A percentile compares a stretch with the other conserved stretches of the same genome.
These are phyloP conservation scores for Lithobates pipiens DNA, from an alignment of 2,797 vertebrate genomes.

Conservation along the genomic window DNA sequence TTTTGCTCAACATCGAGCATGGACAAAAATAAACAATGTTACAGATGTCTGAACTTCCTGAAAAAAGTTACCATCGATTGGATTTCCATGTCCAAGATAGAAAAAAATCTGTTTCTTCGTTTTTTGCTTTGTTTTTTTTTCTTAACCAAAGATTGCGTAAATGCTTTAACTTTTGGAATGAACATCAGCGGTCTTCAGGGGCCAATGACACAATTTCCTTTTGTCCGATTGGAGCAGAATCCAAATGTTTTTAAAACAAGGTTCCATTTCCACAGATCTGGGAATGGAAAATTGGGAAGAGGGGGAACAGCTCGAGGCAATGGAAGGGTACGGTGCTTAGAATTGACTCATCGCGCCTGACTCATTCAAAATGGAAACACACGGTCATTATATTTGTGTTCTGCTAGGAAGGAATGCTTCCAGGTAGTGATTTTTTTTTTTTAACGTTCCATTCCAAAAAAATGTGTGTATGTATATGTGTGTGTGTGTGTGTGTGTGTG, in stretches of 20 bases:
- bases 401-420: slow-evolving; percentile 2
- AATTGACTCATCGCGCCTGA: slow-evolving; percentile 44
- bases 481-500: too few relatives aligned
- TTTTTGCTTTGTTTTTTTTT: not conserved
- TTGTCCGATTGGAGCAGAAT: slow-evolving; percentile 36
- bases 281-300: slow-evolving; percentile 48
- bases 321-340: slow-evolving; percentile 27
- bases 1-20: slow-evolving; percentile 46
- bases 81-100: slow-evolving; percentile 37
- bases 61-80: slow-evolving; percentile 39
- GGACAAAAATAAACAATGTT: slow-evolving; percentile 59
- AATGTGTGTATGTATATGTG: too few relatives aligned
- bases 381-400: slow-evolving; percentile 27
- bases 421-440: slow-evolving; percentile 12
- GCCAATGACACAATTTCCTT: slow-evolving; percentile 55
- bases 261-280: slow-evolving; percentile 54
- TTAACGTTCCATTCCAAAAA: not conserved
- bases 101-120: slow-evolving; percentile 18
- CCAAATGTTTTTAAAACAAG: slow-evolving; percentile 46
- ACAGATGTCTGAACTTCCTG: slow-evolving; percentile 58
- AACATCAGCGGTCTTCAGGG: slow-evolving; percentile 53
- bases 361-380: slow-evolving; percentile 43
- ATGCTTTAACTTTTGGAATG: slow-evolving; percentile 15
- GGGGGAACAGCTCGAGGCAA: slow-evolving; percentile 27
- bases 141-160: slow-evolving; percentile 37